Evolutionary conservation across 2,888 invertebrate genomes (phyloP).

Genomic region (Dynastes tityus): DNA sequence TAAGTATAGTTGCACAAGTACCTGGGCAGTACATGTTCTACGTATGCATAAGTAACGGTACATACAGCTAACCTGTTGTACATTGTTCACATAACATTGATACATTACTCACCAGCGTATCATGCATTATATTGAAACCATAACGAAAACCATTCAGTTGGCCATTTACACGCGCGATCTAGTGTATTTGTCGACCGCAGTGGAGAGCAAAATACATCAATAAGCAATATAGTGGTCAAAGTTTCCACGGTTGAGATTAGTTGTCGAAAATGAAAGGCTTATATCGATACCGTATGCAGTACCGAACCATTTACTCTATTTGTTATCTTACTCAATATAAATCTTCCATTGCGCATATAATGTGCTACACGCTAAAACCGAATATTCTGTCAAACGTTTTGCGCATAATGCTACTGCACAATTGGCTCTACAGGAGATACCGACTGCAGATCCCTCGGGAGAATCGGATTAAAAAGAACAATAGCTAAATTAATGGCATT

Average conservation of each 20-base stretch:
- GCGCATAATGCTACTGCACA: neutral
- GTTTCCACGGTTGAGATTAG: neutral
- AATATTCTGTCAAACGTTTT: neutral
- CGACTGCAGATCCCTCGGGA: neutral
- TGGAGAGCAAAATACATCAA: slow-evolving; percentile 4
- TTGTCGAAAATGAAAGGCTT: neutral
- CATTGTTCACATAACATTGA: neutral
- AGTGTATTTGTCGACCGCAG: neutral
- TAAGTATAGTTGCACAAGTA: too few relatives aligned
- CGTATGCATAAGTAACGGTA: too few relatives aligned
- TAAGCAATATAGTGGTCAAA: slow-evolving; percentile 5
- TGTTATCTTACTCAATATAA: slow-evolving; percentile 1
- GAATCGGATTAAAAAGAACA: neutral
- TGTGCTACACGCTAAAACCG: neutral
- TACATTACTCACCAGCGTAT: neutral
- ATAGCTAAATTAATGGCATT: neutral
- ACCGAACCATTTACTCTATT: neutral
- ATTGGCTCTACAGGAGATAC: neutral
- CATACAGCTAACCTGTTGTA: too few relatives aligned
- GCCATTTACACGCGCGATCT: slow-evolving; percentile 1
- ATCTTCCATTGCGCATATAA: neutral
- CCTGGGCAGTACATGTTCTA: too few relatives aligned
- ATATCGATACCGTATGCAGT: neutral
- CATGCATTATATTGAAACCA: neutral
- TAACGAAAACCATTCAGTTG: slow-evolving; percentile 2